phyloP scores from a whole-genome alignment of 2,888 invertebrate genomes.

The Lobophora halterata region DNA sequence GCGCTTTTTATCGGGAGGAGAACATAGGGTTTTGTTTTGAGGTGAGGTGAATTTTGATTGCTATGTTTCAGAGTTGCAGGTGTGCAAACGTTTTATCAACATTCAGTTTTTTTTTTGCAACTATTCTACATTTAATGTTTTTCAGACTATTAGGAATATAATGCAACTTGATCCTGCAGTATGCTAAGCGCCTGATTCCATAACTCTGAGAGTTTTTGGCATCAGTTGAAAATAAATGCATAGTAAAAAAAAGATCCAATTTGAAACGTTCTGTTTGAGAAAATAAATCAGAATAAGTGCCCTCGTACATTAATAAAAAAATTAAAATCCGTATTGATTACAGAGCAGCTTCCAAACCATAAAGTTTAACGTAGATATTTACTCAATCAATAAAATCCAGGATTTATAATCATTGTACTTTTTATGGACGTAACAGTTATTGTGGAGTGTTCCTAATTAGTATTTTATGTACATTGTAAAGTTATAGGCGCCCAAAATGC shows the following conservation, averaged over 20 bases:
- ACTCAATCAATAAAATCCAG: slow-evolving; percentile 31
- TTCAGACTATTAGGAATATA: no score
- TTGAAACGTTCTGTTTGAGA: no score
- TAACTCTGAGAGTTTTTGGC: no score
- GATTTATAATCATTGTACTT: slow-evolving; percentile 46
- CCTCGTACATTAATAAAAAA: neutral
- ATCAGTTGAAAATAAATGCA: slow-evolving; percentile 1
- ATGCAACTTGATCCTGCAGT: no score
- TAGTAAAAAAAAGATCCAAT: neutral
- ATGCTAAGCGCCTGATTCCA: no score
- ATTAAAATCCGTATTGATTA: slow-evolving; percentile 6
- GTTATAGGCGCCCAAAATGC: slow-evolving; percentile 32
- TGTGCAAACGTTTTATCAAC: no score
- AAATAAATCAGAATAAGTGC: no score
- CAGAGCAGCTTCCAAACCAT: slow-evolving; percentile 13
- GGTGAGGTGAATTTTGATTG: slow-evolving; percentile 61
- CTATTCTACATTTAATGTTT: no score
- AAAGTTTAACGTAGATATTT: slow-evolving; percentile 17
- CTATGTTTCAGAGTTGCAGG: no score
- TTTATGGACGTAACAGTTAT: slow-evolving; percentile 41
- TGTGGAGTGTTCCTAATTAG: slow-evolving; percentile 46
- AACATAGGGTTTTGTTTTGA: slow-evolving; percentile 63
- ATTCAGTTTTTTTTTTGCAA: no score
- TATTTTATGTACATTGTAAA: slow-evolving; percentile 45
- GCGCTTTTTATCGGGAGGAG: slow-evolving; percentile 61